Evolutionary conservation across 2,888 invertebrate species (phyloP).

Genomic region (Campaea margaritaria): DNA sequence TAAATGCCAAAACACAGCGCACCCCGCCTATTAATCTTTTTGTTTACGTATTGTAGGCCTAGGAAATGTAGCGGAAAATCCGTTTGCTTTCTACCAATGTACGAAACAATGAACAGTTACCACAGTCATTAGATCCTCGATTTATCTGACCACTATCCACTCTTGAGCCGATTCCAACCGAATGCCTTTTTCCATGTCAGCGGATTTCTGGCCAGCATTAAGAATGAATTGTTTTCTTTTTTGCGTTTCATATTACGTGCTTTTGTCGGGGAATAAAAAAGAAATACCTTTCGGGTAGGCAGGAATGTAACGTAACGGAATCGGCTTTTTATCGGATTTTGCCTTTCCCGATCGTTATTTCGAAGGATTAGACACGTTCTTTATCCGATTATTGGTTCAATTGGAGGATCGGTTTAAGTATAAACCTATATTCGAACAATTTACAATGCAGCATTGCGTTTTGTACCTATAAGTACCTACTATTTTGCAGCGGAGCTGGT

Average conservation of each 20-base stretch:
- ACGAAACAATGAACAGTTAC: constrained; percentile 39
- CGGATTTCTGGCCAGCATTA: constrained; percentile 63
- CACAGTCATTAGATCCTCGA: constrained; percentile 50
- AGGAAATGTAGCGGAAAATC: constrained; percentile 14
- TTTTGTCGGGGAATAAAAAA: constrained; percentile 43
- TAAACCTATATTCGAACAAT: neutral
- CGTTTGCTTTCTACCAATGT: constrained; percentile 15
- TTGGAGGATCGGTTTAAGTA: constrained; percentile 4
- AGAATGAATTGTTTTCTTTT: constrained; percentile 56
- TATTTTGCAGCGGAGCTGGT: too few relatives aligned
- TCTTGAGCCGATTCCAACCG: constrained; percentile 35
- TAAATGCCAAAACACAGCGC: too few relatives aligned
- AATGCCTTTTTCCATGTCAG: constrained; percentile 66
- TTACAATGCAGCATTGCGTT: too few relatives aligned
- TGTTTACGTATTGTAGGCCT: constrained; percentile 1
- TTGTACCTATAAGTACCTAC: too few relatives aligned
- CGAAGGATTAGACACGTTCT: constrained; percentile 26
- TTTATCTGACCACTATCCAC: constrained; percentile 67
- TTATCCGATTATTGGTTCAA: constrained; percentile 23
- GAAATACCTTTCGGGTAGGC: constrained; percentile 35
- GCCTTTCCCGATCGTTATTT: constrained; percentile 28
- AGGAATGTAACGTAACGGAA: constrained; percentile 23
- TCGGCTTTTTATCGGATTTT: constrained; percentile 27
- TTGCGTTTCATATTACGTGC: constrained; percentile 38
- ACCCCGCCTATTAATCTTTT: constrained; percentile 7